These are phyloP conservation scores for Pangasius djambal DNA, from an alignment of 2,797 vertebrate species.

Conservation along the genomic window DNA sequence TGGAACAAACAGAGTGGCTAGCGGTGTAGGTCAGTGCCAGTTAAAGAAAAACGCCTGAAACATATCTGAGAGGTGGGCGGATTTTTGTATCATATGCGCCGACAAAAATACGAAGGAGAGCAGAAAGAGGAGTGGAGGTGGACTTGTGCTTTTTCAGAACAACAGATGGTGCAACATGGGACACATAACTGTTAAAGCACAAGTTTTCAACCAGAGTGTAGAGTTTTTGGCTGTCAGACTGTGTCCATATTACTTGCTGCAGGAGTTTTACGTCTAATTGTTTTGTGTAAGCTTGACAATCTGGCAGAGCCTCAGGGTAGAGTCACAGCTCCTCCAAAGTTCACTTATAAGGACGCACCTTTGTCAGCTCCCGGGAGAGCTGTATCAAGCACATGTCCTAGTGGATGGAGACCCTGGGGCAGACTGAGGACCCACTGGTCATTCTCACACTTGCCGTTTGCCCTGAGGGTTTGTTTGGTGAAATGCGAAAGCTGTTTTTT, in stretches of 20 bases:
- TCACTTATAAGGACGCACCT: neutral
- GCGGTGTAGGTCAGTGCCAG: neutral
- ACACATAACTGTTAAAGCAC: neutral
- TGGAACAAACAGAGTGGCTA: neutral
- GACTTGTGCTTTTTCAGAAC: slow-evolving; percentile 13
- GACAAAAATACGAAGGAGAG: neutral
- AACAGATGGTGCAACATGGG: slow-evolving; percentile 5
- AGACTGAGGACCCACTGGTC: too few relatives aligned
- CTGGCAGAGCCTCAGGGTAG: neutral
- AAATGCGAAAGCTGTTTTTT: neutral
- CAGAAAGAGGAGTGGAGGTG: neutral
- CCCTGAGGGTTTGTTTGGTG: neutral
- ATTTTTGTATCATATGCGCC: neutral
- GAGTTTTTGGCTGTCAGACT: neutral
- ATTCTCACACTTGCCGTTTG: neutral
- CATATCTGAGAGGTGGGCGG: neutral
- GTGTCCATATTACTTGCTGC: neutral
- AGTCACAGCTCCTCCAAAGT: neutral
- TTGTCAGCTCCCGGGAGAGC: neutral
- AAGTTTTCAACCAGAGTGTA: neutral
- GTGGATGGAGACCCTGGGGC: neutral
- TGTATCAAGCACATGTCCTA: neutral
- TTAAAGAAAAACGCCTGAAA: neutral
- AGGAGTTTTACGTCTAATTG: neutral
- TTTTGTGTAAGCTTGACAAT: neutral